Evolutionary conservation across 1,140 invertebrate genomes (phyloP).

Genomic region (Pseudachorutes palmiensis): DNA sequence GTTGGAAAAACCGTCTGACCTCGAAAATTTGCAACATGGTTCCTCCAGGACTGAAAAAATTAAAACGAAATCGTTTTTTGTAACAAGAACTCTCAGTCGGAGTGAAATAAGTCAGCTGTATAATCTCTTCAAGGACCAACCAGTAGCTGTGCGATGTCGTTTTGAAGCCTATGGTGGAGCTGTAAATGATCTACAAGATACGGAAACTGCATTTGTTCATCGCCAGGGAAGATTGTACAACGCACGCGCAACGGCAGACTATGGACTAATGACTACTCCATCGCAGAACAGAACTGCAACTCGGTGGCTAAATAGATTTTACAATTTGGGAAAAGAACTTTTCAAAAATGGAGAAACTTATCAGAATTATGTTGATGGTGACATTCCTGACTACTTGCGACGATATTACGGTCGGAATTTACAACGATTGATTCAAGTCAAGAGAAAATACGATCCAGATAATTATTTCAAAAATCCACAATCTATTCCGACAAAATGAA

Average conservation of each 20-base stretch:
- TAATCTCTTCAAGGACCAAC: not conserved
- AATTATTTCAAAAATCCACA: constrained; percentile 15
- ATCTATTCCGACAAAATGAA: constrained; percentile 8
- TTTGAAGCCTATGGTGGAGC: not conserved
- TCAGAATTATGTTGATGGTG: constrained; percentile 1
- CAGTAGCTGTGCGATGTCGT: not conserved
- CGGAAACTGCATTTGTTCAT: not conserved
- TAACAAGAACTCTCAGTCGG: not conserved
- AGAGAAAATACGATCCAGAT: constrained; percentile 17
- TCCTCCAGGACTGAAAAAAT: not conserved
- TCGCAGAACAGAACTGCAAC: not conserved
- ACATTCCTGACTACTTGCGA: not conserved
- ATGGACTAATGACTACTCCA: not conserved
- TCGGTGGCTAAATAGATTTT: constrained; percentile 4
- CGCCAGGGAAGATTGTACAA: not conserved
- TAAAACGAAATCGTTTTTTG: not conserved
- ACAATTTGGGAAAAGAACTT: not conserved
- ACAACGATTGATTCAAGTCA: not conserved
- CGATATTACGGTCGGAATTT: not conserved
- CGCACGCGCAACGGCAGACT: not conserved
- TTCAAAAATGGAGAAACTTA: not conserved
- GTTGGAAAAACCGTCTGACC: not conserved
- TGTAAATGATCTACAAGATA: not conserved
- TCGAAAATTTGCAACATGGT: not conserved
- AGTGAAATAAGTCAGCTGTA: not conserved